Conservation (phyloP, 2,888 invertebrate genomes). For the Phortica magna region DNA sequence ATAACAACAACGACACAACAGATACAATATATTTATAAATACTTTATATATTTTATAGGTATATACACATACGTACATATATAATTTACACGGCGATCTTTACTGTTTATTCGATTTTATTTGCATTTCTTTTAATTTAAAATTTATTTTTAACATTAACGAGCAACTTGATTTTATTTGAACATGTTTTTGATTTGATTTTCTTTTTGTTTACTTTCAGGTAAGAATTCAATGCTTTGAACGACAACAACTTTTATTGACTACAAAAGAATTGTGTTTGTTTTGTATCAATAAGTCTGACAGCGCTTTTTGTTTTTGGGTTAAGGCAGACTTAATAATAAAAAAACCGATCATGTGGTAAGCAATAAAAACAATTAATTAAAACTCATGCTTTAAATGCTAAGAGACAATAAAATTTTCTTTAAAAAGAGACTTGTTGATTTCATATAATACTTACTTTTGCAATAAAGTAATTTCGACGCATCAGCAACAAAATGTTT, state of each 20-base stretch:
- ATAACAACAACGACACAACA: neutral
- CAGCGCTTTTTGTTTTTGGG: no score
- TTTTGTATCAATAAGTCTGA: no score
- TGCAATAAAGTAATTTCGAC: no score
- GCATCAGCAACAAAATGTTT: neutral
- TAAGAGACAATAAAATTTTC: no score
- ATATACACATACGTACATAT: neutral
- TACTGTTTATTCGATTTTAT: neutral
- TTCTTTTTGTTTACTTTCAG: slow-evolving; percentile 28
- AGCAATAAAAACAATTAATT: no score
- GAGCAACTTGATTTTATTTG: neutral
- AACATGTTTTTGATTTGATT: neutral
- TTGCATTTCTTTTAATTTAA: neutral
- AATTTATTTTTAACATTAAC: neutral
- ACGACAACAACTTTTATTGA: neutral
- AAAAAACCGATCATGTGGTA: no score
- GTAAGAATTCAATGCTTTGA: slow-evolving; percentile 3
- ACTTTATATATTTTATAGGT: no score
- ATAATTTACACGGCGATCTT: neutral
- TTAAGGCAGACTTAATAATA: no score
- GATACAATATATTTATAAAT: neutral
- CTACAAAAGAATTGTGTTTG: no score
- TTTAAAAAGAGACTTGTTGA: no score
- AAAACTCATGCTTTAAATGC: no score
- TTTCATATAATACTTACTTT: no score